Evolutionary conservation across 1,140 invertebrate species (phyloP), one percentile per base, ranked within the genome.

Genomic region (Prorops nasuta): DNA sequence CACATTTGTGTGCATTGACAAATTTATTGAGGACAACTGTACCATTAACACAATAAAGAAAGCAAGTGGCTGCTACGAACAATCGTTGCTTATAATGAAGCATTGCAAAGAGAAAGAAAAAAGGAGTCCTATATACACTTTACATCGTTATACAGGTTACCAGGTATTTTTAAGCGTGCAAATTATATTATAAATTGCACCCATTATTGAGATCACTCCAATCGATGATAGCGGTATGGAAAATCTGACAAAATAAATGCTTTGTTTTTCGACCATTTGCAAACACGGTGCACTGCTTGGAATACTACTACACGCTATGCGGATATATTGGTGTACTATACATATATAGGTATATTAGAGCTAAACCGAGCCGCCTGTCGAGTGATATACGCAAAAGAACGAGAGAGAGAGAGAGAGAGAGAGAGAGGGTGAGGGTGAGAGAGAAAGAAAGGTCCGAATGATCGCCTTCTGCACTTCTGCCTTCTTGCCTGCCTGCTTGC

Each of bases 11-110:
- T 9, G 46, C 39, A 22, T 31, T 65, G 63, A 32, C 32, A 19
- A 40, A 62, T 60, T 49, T 70, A 71, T 69, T n/a, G 56, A 56
- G 18, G 38, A 44, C 20, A 39, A 60, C 44, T 70, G 66, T 71
- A 71, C 58, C 58, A 28, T 47, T 43, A 43, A 58, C 47, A 45
- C 56, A 55, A 59, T 45, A 58, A 59, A 60, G 64, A 58, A 66
- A 63, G 64, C 57, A 55, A 66, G 52, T 57, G 56, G 22, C 36
- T 41, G 48, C 47, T 51, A 39, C 51, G 54, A 34, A 50, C 58
- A 53, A 42, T 53, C 43, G 47, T 46, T 37, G 18, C 12, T 45
- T 39, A 49, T 42, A 49, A 60, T 60, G 58, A 61, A 60, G 56
- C 52, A 56, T 51, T 34, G 32, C 42, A 32, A 16, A 17, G 6